A percentile compares a stretch with the other conserved stretches of the same genome.
Evolutionary conservation across 2,113 vertebrate genomes (phyloP).

Genomic region (Cairina moschata): DNA sequence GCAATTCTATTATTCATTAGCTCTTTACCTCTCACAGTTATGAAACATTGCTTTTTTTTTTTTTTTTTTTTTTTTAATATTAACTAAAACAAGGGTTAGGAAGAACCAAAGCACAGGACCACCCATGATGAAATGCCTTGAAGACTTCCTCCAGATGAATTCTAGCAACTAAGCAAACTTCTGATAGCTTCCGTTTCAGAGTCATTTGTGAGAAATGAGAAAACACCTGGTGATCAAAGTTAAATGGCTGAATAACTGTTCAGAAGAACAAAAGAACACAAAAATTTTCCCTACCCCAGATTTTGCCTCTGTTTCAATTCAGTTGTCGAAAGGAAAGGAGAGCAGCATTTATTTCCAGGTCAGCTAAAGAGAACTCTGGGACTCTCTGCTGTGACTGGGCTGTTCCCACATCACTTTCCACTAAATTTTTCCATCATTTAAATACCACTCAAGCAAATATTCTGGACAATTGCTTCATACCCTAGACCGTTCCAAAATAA

Average conservation of each 20-base stretch:
- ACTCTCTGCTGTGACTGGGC: neutral
- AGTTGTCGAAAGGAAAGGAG: neutral
- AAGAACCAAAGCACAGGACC: constrained; percentile 1
- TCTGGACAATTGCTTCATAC: neutral
- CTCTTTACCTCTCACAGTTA: neutral
- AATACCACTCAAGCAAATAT: neutral
- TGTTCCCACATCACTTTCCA: neutral
- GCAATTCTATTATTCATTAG: neutral
- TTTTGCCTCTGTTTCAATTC: neutral
- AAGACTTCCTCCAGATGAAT: neutral
- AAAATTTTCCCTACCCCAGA: neutral
- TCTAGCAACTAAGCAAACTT: neutral
- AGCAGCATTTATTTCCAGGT: neutral
- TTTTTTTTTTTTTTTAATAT: neutral
- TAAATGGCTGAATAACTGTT: neutral
- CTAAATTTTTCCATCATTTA: neutral
- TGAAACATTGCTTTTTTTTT: neutral
- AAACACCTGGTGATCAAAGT: constrained; percentile 45
- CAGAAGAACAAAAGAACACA: neutral
- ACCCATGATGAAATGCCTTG: constrained; percentile 36
- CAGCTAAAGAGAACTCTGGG: neutral
- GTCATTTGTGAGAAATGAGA: constrained; percentile 29
- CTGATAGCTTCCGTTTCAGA: constrained; percentile 6
- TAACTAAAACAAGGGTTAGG: constrained; percentile 8
- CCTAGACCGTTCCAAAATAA: neutral